Conservation (phyloP, 2,113 vertebrate species). For the Hiodon alosoides region DNA sequence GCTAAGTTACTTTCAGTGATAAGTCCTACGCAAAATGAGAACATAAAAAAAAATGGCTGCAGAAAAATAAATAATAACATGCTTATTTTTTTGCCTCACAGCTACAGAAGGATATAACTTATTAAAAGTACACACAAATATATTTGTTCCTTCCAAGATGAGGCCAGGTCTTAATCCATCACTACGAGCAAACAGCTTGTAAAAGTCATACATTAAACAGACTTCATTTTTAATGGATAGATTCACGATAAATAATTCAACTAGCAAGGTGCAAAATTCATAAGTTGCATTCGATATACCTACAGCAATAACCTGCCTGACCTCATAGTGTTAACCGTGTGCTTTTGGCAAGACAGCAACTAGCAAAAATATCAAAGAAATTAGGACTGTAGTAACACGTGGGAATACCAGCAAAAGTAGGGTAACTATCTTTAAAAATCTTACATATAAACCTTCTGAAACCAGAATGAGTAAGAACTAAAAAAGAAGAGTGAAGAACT, state of each 20-base stretch:
- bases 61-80: not conserved
- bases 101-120: conserved; percentile 13
- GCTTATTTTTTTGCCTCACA: not conserved
- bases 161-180: conserved; percentile 6
- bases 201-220: conserved; percentile 20
- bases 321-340: not conserved
- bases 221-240: conserved; percentile 21
- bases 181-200: conserved; percentile 9
- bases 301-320: not conserved
- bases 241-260: conserved; percentile 25
- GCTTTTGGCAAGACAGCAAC: not conserved
- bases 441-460: not conserved
- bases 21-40: not conserved
- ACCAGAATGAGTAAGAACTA: not conserved
- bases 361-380: not conserved
- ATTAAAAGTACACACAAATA: conserved; percentile 13
- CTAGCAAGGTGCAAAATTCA: conserved; percentile 4
- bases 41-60: not conserved
- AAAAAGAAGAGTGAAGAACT: not conserved
- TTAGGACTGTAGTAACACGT: no score
- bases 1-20: no score
- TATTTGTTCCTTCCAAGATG: not conserved
- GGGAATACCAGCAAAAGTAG: no score
- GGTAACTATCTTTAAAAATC: not conserved
- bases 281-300: not conserved